Evolutionary conservation across 2,888 invertebrate species (phyloP).

Genomic region (Patella pellucida): DNA sequence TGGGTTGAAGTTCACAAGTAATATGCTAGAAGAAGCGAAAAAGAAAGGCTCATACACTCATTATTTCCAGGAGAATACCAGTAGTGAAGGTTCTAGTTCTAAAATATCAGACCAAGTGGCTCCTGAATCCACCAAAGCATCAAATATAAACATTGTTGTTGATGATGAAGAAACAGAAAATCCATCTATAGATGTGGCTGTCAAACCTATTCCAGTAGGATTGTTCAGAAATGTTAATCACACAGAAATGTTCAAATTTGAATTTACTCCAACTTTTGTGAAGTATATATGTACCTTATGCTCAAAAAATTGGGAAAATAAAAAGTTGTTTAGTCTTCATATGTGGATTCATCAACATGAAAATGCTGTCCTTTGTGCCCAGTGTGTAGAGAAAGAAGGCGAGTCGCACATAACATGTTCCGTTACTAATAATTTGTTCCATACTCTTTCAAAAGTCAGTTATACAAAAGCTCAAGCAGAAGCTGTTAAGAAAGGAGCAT

Average conservation of each 20-base stretch:
- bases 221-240: neutral
- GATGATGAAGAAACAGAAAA: too few relatives aligned
- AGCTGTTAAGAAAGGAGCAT: neutral
- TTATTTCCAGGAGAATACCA: neutral
- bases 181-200: too few relatives aligned
- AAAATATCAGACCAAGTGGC: too few relatives aligned
- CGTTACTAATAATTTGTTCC: neutral
- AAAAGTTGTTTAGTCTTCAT: neutral
- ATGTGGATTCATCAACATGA: constrained; percentile 3
- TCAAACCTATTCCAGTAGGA: neutral
- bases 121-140: too few relatives aligned
- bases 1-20: neutral
- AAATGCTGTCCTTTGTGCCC: neutral
- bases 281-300: neutral
- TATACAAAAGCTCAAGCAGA: neutral
- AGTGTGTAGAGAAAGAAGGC: neutral
- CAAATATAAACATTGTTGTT: too few relatives aligned
- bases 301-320: neutral
- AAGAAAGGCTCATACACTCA: neutral
- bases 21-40: neutral
- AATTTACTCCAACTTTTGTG: neutral
- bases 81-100: too few relatives aligned
- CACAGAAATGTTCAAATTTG: neutral
- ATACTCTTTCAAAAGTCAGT: neutral
- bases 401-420: neutral